These are phyloP conservation scores for Chloroclystis v-ata DNA, from an alignment of 2,888 invertebrate genomes.

Conservation along the genomic window DNA sequence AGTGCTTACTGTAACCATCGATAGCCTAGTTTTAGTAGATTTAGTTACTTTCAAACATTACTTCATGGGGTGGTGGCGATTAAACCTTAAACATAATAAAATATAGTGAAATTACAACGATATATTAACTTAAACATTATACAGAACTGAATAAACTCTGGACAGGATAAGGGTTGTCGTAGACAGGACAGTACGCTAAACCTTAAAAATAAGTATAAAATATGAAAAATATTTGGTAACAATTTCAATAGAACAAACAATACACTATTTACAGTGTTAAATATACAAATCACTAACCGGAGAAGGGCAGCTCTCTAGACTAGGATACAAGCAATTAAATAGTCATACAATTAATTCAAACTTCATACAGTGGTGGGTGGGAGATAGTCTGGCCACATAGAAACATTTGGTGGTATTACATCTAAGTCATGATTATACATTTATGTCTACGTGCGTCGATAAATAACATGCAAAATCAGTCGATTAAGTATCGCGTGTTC, in stretches of 20 bases:
- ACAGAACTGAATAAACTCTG: conserved; percentile 11
- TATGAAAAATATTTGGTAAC: conserved; percentile 77
- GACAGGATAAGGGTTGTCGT: not conserved
- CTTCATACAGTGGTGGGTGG: conserved; percentile 26
- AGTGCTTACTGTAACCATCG: conserved; percentile 10
- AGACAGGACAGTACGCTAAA: conserved; percentile 4
- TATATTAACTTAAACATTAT: conserved; percentile 13
- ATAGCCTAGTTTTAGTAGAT: conserved; percentile 17
- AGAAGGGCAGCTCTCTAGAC: conserved; percentile 49
- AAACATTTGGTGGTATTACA: conserved; percentile 25
- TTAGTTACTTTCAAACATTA: conserved; percentile 2
- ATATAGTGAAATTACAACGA: conserved; percentile 19
- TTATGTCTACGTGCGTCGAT: conserved; percentile 34
- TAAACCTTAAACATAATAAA: conserved; percentile 15
- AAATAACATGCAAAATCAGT: conserved; percentile 44
- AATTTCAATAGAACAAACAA: conserved; percentile 53
- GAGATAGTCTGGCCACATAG: conserved; percentile 29
- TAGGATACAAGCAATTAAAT: conserved; percentile 27
- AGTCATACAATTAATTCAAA: conserved; percentile 20
- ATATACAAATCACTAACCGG: conserved; percentile 56
- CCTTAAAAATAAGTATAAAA: conserved; percentile 38
- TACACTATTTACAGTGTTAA: conserved; percentile 32
- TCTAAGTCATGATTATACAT: conserved; percentile 11
- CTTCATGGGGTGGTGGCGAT: not conserved
- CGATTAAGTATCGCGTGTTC: conserved; percentile 24